A percentile compares a stretch with the other conserved stretches of the same genome.
These are phyloP conservation scores for Thunnus maccoyii DNA, from an alignment of 2,113 vertebrate species.

Conservation along the genomic window DNA sequence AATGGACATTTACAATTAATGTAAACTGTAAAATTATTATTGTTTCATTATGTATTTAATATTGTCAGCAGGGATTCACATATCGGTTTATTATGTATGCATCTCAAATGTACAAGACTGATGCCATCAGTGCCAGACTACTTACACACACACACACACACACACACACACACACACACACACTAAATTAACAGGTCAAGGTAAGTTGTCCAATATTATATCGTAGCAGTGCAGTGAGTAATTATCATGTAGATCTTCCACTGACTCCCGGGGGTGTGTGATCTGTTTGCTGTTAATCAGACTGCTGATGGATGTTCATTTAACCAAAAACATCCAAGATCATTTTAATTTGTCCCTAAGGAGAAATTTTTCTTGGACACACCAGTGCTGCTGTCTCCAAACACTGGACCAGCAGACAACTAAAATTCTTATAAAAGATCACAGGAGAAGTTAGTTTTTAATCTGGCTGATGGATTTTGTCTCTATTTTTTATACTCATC, in stretches of 20 bases:
- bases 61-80: too few species aligned
- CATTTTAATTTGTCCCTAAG: not conserved
- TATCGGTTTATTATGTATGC: too few species aligned
- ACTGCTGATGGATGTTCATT: constrained; percentile 8
- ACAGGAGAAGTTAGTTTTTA: too few species aligned
- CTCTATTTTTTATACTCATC: too few species aligned
- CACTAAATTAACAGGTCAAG: not conserved
- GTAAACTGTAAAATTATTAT: too few species aligned
- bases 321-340: not conserved
- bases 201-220: not conserved
- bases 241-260: not conserved
- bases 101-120: too few species aligned
- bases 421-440: not conserved
- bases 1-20: too few species aligned
- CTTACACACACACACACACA: not conserved
- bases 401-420: not conserved
- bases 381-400: not conserved
- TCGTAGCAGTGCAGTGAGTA: not conserved
- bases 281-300: not conserved
- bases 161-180: not conserved
- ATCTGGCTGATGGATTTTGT: not conserved
- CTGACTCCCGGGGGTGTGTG: not conserved
- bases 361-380: not conserved
- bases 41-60: too few species aligned
- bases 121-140: too few species aligned